phyloP scores from a whole-genome alignment of 2,113 vertebrate genomes.

The Leucopsar rothschildi region DNA sequence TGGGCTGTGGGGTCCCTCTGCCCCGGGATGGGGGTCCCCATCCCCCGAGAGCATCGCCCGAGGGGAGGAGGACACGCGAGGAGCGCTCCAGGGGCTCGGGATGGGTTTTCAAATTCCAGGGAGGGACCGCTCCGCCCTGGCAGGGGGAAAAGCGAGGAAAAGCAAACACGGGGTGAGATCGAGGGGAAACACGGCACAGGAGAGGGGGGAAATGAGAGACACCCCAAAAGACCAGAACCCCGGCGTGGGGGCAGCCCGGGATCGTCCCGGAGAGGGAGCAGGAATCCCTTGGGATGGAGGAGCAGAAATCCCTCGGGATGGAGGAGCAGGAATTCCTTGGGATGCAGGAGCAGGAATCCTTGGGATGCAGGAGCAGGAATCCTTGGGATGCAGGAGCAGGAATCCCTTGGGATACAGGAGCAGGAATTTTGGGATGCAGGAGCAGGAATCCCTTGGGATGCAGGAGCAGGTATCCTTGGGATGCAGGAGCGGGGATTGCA shows the following conservation, averaged over 20 bases:
- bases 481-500: no score
- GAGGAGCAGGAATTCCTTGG: no score
- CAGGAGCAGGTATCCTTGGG: no score
- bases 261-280: accelerated
- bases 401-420: no score
- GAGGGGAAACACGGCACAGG: background rate
- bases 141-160: background rate
- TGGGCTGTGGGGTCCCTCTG: accelerated
- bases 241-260: accelerated
- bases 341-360: no score
- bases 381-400: no score
- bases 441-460: background rate
- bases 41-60: accelerated
- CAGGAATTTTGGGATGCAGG: no score
- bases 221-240: background rate
- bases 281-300: background rate
- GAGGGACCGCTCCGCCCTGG: background rate
- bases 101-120: accelerated
- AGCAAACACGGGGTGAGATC: background rate
- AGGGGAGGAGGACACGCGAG: background rate
- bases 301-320: no score
- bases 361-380: no score
- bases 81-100: background rate
- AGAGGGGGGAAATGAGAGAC: background rate
- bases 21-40: background rate